Evolutionary conservation across 1,140 invertebrate genomes (phyloP).

Genomic region (Xylocopa sonorina): DNA sequence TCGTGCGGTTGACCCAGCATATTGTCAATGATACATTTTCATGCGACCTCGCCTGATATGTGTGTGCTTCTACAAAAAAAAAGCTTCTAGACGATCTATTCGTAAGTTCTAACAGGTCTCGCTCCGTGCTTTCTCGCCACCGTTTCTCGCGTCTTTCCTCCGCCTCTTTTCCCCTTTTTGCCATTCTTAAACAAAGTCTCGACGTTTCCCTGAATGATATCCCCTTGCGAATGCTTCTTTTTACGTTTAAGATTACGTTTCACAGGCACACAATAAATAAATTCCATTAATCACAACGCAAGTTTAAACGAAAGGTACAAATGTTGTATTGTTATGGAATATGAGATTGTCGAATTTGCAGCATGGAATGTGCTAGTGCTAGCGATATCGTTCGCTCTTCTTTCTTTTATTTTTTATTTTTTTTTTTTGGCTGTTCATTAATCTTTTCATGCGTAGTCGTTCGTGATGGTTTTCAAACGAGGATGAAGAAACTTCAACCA

Average conservation of each 20-base stretch:
- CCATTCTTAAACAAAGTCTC: background rate
- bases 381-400: slow-evolving; percentile 49
- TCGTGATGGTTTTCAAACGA: too few species aligned
- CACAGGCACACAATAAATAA: slow-evolving; percentile 63
- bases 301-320: slow-evolving; percentile 61
- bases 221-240: background rate
- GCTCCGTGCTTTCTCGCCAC: background rate
- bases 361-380: slow-evolving; percentile 66
- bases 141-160: background rate
- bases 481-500: too few species aligned
- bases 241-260: slow-evolving; percentile 10
- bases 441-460: slow-evolving; percentile 1
- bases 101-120: background rate
- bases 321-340: slow-evolving; percentile 73
- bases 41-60: slow-evolving; percentile 55
- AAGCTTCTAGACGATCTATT: slow-evolving; percentile 24
- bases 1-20: background rate
- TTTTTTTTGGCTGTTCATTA: slow-evolving; percentile 10
- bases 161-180: background rate
- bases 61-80: slow-evolving; percentile 52
- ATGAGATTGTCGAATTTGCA: slow-evolving; percentile 60
- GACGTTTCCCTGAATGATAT: background rate
- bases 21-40: slow-evolving; percentile 27
- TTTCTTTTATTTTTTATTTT: too few species aligned
- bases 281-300: slow-evolving; percentile 64